These are phyloP conservation scores for Nemotelus pantherinus DNA, from an alignment of 2,888 invertebrate species.

Conservation along the genomic window DNA sequence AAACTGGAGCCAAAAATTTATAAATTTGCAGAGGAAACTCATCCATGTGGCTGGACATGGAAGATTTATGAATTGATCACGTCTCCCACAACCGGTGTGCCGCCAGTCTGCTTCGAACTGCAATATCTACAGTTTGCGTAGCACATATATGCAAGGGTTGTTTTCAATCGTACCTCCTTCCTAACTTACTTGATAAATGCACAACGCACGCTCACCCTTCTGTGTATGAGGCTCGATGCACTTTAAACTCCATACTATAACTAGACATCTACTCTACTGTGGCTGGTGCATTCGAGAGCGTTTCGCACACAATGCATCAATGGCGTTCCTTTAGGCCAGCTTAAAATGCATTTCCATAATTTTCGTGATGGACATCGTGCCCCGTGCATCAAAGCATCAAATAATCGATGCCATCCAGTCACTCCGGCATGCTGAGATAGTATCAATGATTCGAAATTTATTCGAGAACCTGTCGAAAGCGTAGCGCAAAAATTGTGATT, in stretches of 20 bases:
- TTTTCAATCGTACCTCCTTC: background rate
- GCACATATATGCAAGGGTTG: slow-evolving; percentile 9
- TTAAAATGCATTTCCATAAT: slow-evolving; percentile 41
- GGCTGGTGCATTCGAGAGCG: too few relatives aligned
- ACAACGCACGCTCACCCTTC: slow-evolving; percentile 12
- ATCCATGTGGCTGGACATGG: slow-evolving; percentile 53
- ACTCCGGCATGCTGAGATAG: slow-evolving; percentile 26
- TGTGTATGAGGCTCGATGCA: background rate
- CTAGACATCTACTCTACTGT: too few relatives aligned
- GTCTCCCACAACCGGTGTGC: slow-evolving; percentile 48
- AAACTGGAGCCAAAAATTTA: slow-evolving; percentile 41
- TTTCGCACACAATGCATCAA: background rate
- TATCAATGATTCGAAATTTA: slow-evolving; percentile 33
- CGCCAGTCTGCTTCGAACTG: slow-evolving; percentile 34
- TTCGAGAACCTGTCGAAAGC: slow-evolving; percentile 31
- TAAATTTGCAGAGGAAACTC: slow-evolving; percentile 43
- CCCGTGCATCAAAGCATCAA: slow-evolving; percentile 51
- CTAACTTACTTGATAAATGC: slow-evolving; percentile 19
- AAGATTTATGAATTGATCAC: slow-evolving; percentile 54
- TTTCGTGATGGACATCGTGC: slow-evolving; percentile 41
- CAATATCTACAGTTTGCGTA: background rate
- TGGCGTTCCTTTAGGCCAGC: background rate
- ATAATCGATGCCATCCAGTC: slow-evolving; percentile 50
- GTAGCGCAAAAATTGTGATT: slow-evolving; percentile 31
- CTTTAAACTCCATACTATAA: background rate